These are phyloP conservation scores for Eledona agricola DNA, from an alignment of 2,888 invertebrate genomes.

Conservation along the genomic window DNA sequence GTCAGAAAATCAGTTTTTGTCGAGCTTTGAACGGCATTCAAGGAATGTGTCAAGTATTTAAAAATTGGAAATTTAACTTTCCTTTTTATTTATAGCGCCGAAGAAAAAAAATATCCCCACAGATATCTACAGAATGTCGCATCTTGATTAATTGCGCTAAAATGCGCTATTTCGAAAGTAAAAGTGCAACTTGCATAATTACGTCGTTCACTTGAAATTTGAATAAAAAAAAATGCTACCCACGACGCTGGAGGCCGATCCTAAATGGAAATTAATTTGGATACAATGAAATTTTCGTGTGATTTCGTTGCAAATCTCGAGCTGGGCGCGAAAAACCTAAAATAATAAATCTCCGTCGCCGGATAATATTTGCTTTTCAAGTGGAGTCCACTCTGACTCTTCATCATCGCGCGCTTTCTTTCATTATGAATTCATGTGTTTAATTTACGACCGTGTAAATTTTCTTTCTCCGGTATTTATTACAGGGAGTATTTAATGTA, in stretches of 20 bases:
- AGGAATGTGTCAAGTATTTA: too few relatives aligned
- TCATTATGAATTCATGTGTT: constrained; percentile 23
- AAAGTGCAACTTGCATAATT: too few relatives aligned
- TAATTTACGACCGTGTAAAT: constrained; percentile 29
- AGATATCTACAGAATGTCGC: too few relatives aligned
- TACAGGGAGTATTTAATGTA: constrained; percentile 14
- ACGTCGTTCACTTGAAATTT: not conserved
- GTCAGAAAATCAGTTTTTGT: too few relatives aligned
- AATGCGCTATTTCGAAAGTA: too few relatives aligned
- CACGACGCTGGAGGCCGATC: too few relatives aligned
- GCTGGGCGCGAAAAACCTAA: constrained; percentile 6
- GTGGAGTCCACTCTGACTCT: not conserved
- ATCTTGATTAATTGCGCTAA: too few relatives aligned
- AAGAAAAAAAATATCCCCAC: too few relatives aligned
- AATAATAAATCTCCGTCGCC: constrained; percentile 13
- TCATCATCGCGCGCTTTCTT: constrained; percentile 20
- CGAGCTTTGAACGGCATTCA: too few relatives aligned
- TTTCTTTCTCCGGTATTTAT: constrained; percentile 22
- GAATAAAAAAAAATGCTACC: too few relatives aligned
- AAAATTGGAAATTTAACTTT: too few relatives aligned
- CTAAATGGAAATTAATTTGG: not conserved
- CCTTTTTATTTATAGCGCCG: too few relatives aligned
- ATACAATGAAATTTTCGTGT: constrained; percentile 4
- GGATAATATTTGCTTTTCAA: constrained; percentile 17
- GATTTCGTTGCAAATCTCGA: not conserved